Base-by-base conservation (phyloP, 2,888 invertebrate genomes). In the Oscheius sp. region DNA sequence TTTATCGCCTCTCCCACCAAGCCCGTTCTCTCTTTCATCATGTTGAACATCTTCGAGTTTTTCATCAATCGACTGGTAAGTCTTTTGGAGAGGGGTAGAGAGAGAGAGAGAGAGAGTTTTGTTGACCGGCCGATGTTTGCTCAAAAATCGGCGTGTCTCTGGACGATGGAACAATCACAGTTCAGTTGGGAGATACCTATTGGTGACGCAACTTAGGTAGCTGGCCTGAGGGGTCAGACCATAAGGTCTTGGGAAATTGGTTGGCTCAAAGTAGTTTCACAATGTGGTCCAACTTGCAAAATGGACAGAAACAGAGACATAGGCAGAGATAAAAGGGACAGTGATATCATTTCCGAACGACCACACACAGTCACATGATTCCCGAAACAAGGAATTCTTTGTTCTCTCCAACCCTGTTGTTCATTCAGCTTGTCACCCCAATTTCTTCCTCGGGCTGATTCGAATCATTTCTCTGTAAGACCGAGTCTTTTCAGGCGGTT, bases 371-470 rank as follows among this genome's bases (percentile, higher is more conserved):
- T 58, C 58, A 58, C 58, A 33, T 7, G 58, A 7, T 42, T 42
- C 7, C 42, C 42, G 42, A 42, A 3, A 42, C 7, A 42, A 42
- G 42, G 42, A 42, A 42, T 42, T 42, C 42, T 42, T 42, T 42
- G 42, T 42, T 42, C 42, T 42, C 42, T 5, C 42, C 21, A 21
- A 42, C 4, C 42, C 42, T 42, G 42, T 42, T 42, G 42, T 42
- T 42, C 42, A 42, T 21, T 11, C 11, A 32, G 58, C 32, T 32
- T 63, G 63, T 63, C 63, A 63, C 63, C 29, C 29, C 29, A n/a
- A 48, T 63, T 63, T 63, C 63, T 63, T 10, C n/a, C 48, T 48
- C 50, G 63, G n/a, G 48, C 48, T 63, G 48, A 13, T 13, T 29
- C 11, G 58, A 58, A 58, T 29, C 4, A 58, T 11, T 11, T 4